Percentiles rank a stretch among this genome's conserved stretches.
Conservation (phyloP, 2,113 vertebrate species). For the Platichthys stellatus region DNA sequence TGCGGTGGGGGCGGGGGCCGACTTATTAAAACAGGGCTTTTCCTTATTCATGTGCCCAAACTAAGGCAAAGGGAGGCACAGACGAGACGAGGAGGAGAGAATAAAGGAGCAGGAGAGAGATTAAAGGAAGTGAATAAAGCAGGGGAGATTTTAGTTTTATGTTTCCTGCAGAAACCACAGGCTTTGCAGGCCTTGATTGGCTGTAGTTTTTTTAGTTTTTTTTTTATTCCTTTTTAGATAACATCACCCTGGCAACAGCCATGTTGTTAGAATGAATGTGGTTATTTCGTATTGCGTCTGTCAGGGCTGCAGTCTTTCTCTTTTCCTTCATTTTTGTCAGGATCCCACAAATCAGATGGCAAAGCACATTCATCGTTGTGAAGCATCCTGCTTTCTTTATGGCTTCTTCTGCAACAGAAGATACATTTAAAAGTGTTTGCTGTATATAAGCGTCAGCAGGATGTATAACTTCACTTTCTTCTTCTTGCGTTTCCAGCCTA, state of each 20-base stretch:
- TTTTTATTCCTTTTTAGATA: conserved; percentile 42
- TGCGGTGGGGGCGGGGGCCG: neutral
- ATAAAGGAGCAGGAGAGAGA: conserved; percentile 61
- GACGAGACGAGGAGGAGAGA: conserved; percentile 25
- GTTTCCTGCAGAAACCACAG: conserved; percentile 59
- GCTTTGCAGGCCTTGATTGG: conserved; percentile 59
- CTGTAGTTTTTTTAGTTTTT: conserved; percentile 10
- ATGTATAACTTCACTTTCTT: neutral
- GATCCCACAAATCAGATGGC: conserved; percentile 15
- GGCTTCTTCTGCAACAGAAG: neutral
- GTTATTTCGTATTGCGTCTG: conserved; percentile 34
- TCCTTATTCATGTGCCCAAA: conserved; percentile 60
- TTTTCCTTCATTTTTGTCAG: neutral
- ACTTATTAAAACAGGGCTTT: conserved; percentile 64
- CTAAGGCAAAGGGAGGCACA: conserved; percentile 35
- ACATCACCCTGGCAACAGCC: conserved; percentile 69
- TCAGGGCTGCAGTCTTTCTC: conserved; percentile 34
- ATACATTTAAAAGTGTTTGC: neutral
- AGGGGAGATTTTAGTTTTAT: conserved; percentile 56
- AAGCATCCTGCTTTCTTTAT: conserved; percentile 3
- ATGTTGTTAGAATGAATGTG: conserved; percentile 55
- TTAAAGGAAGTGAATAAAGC: conserved; percentile 66
- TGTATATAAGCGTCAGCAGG: neutral
- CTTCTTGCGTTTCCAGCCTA: neutral
- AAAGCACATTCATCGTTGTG: conserved; percentile 12